A percentile compares a stretch with the other conserved stretches of the same genome.
These are phyloP conservation scores for Diarsia brunnea DNA, from an alignment of 2,888 invertebrate species.

Conservation along the genomic window DNA sequence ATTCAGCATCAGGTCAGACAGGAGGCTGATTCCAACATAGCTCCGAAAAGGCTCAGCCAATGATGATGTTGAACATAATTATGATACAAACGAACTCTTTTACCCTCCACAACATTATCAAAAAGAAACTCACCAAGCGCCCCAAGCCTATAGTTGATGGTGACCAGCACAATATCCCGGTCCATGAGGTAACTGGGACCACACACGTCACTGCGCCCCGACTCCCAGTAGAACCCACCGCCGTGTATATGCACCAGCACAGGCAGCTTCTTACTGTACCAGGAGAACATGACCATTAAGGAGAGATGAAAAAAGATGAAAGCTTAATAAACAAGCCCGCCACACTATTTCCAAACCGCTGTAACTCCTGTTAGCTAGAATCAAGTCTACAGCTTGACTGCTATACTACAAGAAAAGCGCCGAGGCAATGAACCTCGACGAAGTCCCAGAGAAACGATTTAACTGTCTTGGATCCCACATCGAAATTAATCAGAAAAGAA, in stretches of 20 bases:
- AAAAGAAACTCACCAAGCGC: conserved; percentile 78
- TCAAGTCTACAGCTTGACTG: too few relatives aligned
- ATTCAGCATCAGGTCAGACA: not conserved
- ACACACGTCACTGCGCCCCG: conserved; percentile 90
- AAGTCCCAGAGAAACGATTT: too few relatives aligned
- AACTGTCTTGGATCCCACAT: too few relatives aligned
- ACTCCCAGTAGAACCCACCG: conserved; percentile 92
- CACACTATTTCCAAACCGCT: too few relatives aligned
- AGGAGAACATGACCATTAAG: not conserved
- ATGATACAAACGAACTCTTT: not conserved
- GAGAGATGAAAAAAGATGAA: not conserved
- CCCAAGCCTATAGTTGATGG: conserved; percentile 92
- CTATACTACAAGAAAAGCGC: too few relatives aligned
- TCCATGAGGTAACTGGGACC: conserved; percentile 92
- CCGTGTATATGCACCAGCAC: conserved; percentile 93
- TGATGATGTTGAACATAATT: too few relatives aligned
- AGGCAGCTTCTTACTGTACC: conserved; percentile 80
- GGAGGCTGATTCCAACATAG: too few relatives aligned
- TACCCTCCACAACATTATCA: not conserved
- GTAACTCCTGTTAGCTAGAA: too few relatives aligned
- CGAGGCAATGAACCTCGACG: too few relatives aligned
- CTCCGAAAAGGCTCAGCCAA: too few relatives aligned
- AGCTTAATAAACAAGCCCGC: too few relatives aligned
- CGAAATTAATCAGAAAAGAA: too few relatives aligned
- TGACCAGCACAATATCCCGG: conserved; percentile 92